Conservation (phyloP, 2,797 vertebrate species). For the Gallinago stenura region DNA sequence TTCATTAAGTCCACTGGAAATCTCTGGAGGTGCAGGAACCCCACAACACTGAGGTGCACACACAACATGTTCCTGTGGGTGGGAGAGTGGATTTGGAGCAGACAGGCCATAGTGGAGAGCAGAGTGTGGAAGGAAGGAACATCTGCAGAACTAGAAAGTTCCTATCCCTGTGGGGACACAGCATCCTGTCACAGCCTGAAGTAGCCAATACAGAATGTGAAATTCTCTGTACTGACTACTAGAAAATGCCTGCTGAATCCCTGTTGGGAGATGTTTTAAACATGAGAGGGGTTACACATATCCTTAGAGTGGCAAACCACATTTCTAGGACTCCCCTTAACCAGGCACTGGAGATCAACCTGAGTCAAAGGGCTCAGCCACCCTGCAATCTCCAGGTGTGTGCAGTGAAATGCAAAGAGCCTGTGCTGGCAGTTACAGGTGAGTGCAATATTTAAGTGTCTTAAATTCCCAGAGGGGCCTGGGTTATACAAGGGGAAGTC, state of each 20-base stretch:
- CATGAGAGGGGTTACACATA: accelerated
- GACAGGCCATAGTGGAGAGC: background rate
- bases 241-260: background rate
- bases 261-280: background rate
- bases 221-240: background rate
- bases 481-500: background rate
- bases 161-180: background rate
- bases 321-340: background rate
- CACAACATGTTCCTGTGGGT: background rate
- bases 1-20: conserved; percentile 9
- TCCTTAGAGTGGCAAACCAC: background rate
- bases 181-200: background rate
- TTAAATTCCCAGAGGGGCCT: background rate
- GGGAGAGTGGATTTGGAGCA: background rate
- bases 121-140: background rate
- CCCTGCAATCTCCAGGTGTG: background rate
- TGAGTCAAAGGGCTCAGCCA: background rate
- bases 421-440: background rate
- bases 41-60: background rate
- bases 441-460: background rate
- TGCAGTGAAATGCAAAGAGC: background rate
- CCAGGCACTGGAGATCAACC: background rate
- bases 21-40: accelerated
- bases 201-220: accelerated
- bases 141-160: background rate